Conservation (phyloP, 1,140 invertebrate species). For the Caenorhabditis tropicalis region DNA sequence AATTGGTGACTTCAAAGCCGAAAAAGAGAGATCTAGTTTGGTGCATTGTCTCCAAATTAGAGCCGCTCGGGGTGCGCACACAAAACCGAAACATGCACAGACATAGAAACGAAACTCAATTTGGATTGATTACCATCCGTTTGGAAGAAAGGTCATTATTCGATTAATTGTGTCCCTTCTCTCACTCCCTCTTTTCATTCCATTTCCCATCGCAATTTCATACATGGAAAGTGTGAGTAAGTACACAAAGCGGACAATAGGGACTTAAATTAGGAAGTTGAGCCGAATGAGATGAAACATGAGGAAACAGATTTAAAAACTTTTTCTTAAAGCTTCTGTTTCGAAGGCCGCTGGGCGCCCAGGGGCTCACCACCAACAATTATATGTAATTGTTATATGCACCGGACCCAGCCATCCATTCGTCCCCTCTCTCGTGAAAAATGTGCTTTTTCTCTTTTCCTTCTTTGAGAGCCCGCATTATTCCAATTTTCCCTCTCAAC, state of each 20-base stretch:
- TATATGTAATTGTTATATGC: slow-evolving; percentile 43
- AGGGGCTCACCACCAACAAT: not conserved
- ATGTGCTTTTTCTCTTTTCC: not conserved
- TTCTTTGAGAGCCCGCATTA: not conserved
- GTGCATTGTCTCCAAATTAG: slow-evolving; percentile 36
- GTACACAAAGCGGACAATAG: not conserved
- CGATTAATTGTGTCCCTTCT: slow-evolving; percentile 12
- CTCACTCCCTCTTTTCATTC: not conserved
- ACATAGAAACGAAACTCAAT: slow-evolving; percentile 16
- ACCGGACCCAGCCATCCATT: slow-evolving; percentile 11
- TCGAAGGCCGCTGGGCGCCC: not conserved
- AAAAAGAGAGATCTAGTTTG: not conserved
- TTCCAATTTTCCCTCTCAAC: not conserved
- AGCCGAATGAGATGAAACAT: not conserved
- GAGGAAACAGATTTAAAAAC: too few relatives aligned
- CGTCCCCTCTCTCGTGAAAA: not conserved
- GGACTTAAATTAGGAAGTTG: slow-evolving; percentile 13
- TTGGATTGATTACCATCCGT: slow-evolving; percentile 43
- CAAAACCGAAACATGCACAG: slow-evolving; percentile 10
- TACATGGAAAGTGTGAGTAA: not conserved
- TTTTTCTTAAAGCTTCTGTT: too few relatives aligned
- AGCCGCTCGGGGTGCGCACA: not conserved
- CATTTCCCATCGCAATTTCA: not conserved
- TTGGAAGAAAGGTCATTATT: slow-evolving; percentile 44
- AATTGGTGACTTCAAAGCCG: too few relatives aligned